Evolutionary conservation across 1,140 invertebrate genomes (phyloP).

Genomic region (Zaprionus taronus): DNA sequence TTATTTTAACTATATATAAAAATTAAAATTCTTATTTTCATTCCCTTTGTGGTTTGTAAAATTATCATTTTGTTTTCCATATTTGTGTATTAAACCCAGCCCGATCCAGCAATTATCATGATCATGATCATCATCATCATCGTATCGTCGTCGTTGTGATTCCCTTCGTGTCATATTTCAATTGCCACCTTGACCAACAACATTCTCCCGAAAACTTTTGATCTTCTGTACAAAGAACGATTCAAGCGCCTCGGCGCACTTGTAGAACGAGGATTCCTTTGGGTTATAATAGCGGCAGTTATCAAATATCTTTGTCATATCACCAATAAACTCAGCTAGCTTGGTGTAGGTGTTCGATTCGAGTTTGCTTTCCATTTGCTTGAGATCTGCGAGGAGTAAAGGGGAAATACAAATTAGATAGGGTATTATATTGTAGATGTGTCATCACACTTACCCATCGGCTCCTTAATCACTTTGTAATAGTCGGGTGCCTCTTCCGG

Average conservation of each 20-base stretch:
- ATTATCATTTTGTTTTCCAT: neutral
- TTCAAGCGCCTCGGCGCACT: constrained; percentile 97
- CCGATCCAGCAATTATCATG: constrained; percentile 6
- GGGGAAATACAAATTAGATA: neutral
- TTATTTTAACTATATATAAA: constrained; percentile 33
- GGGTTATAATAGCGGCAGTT: constrained; percentile 99
- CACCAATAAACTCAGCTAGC: constrained; percentile 97
- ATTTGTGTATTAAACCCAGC: constrained; percentile 21
- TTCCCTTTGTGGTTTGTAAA: constrained; percentile 10
- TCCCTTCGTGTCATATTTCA: constrained; percentile 32
- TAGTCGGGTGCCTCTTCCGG: constrained; percentile 97
- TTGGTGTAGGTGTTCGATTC: constrained; percentile 93
- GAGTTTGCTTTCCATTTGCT: constrained; percentile 95
- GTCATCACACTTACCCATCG: constrained; percentile 92
- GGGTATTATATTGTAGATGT: neutral
- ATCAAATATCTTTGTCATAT: constrained; percentile 99
- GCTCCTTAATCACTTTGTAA: constrained; percentile 98
- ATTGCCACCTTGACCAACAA: constrained; percentile 68
- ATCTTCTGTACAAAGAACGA: constrained; percentile 98
- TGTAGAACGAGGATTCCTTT: constrained; percentile 96
- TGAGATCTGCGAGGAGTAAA: constrained; percentile 90
- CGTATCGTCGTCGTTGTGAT: neutral
- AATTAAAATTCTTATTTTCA: constrained; percentile 24
- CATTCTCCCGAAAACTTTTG: constrained; percentile 92
- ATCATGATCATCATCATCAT: too few species aligned